phyloP scores from a whole-genome alignment of 2,888 invertebrate species.

The Lasius platythorax region DNA sequence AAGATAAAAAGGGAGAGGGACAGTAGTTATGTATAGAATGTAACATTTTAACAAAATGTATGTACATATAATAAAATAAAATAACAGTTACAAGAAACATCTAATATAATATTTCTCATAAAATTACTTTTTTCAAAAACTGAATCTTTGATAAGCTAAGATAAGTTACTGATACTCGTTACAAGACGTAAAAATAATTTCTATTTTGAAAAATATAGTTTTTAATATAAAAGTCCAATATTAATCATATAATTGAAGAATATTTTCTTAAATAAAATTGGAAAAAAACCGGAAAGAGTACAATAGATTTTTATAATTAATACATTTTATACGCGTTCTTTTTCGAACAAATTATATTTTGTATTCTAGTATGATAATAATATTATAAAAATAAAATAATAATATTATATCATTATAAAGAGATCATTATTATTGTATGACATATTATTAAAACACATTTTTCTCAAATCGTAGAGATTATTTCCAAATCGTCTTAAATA shows the following conservation, averaged over 20 bases:
- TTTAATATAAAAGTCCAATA: not conserved
- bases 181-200: not conserved
- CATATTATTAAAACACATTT: not conserved
- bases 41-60: not conserved
- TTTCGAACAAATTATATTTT: not conserved
- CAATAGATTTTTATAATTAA: not conserved
- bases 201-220: not conserved
- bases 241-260: not conserved
- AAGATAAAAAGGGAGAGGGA: not conserved
- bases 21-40: not conserved
- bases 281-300: not conserved
- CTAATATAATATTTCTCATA: not conserved
- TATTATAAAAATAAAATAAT: not conserved
- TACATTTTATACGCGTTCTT: not conserved
- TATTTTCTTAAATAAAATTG: not conserved
- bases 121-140: not conserved
- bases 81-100: not conserved
- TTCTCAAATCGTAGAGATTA: not conserved
- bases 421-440: not conserved
- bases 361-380: not conserved
- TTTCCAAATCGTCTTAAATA: not conserved
- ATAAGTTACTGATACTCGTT: not conserved
- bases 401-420: not conserved
- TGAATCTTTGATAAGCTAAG: not conserved
- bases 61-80: not conserved